Base-by-base conservation (phyloP, 2,113 vertebrate species). In the Nerophis lumbriciformis region DNA sequence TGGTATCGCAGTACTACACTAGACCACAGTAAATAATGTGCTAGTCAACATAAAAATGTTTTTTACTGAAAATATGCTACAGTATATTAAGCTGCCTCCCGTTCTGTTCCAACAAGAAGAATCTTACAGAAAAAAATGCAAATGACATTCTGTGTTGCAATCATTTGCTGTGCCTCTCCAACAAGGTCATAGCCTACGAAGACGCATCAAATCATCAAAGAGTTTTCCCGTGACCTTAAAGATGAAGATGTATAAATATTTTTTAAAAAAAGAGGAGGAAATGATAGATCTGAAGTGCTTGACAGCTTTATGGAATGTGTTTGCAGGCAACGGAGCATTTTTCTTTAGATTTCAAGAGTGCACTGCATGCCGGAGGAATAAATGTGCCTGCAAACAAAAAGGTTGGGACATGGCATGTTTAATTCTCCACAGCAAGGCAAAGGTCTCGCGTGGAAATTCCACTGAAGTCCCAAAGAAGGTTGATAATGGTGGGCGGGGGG, bases 371-470 rank as follows among this genome's bases (percentile, higher is more conserved):
- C 71, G 54, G 82, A 51, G 65, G 77, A 87, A 83, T 86, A 75
- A 87, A 84, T 88, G 83, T 82, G 69, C 38, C 63, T 53, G 71
- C 75, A 71, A 85, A 88, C 75, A 71, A 88, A 57, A 90, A 90
- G 88, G 90, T 90, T 85, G 83, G 39, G 66, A 77, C 83, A 78
- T 51, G 59, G 72, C 80, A 88, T 87, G 88, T 90, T 90, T 90
- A 88, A 91, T 90, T 90, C 85, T 88, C 73, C 37, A 73, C 61
- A 78, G 68, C 47, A 39, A 85, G 83, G 71, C 88, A 89, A 89
- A 91, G 89, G 89, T 90, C 89, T 77, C 49, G 6, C 83, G 88
- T 90, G 72, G 48, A 88, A 80, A 88, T 86, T 86, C 88, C 68
- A 71, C 76, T 48, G 59, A 71, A 79, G 82, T 88, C 75, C 28